These are phyloP conservation scores for Porites australiensis DNA, from an alignment of 64 coral and sea anemone species.

Conservation along the genomic window DNA sequence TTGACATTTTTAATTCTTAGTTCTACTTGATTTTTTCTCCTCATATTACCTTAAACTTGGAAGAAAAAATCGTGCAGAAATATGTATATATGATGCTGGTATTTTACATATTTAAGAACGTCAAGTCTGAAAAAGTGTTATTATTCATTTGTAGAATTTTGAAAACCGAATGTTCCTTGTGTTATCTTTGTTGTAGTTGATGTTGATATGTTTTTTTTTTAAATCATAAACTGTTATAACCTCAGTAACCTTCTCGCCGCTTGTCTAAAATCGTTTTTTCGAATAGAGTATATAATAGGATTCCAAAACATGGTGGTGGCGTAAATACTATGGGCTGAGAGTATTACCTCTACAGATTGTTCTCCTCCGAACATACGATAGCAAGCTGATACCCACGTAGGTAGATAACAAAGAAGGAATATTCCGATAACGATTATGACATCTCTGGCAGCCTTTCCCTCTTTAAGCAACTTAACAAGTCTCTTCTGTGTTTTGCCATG, in stretches of 20 bases:
- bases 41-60: too few species aligned
- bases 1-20: too few species aligned
- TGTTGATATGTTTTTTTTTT: too few species aligned
- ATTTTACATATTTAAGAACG: too few species aligned
- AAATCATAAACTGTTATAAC: too few species aligned
- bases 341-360: background rate
- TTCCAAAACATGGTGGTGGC: background rate
- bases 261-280: conserved; percentile 27
- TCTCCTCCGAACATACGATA: background rate
- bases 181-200: too few species aligned
- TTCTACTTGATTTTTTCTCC: too few species aligned
- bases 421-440: background rate
- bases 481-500: background rate
- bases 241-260: background rate
- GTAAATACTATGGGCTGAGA: background rate
- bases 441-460: conserved; percentile 34
- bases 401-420: conserved; percentile 25
- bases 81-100: too few species aligned
- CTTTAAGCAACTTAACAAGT: background rate
- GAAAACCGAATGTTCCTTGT: too few species aligned
- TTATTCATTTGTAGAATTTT: too few species aligned
- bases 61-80: too few species aligned
- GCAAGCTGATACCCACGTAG: background rate
- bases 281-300: conserved; percentile 37
- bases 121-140: too few species aligned